phyloP scores from a whole-genome alignment of 2,113 vertebrate species.

The Ammodytes dubius region DNA sequence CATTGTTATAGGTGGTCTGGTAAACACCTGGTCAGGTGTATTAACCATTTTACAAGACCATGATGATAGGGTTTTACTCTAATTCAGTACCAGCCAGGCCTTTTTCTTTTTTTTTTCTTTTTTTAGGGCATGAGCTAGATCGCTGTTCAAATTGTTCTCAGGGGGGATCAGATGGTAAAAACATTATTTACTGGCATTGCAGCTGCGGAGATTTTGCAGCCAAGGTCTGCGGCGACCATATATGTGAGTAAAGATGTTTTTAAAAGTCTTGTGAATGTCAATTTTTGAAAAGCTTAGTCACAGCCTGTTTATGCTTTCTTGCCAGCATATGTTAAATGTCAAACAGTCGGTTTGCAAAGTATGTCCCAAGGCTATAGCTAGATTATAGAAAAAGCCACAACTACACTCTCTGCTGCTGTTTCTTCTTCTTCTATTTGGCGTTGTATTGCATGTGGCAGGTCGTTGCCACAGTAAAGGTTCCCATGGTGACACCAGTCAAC shows the following conservation, averaged over 20 bases:
- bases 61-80: constrained; percentile 34
- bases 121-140: constrained; percentile 18
- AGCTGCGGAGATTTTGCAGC: constrained; percentile 43
- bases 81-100: constrained; percentile 24
- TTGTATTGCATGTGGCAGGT: constrained; percentile 54
- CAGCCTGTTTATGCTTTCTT: constrained; percentile 41
- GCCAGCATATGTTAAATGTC: constrained; percentile 61
- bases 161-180: constrained; percentile 48
- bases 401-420: constrained; percentile 25
- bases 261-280: constrained; percentile 31
- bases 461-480: constrained; percentile 59
- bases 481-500: constrained; percentile 71
- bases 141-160: constrained; percentile 16
- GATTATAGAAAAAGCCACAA: constrained; percentile 28
- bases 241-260: constrained; percentile 44
- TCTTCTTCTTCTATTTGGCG: constrained; percentile 48
- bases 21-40: constrained; percentile 55
- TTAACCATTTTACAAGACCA: constrained; percentile 48
- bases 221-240: constrained; percentile 41
- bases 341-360: constrained; percentile 39
- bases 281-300: constrained; percentile 55
- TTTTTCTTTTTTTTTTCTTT: constrained; percentile 6
- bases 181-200: constrained; percentile 52
- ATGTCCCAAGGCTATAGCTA: constrained; percentile 19
- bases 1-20: constrained; percentile 31